Evolutionary conservation across 2,113 vertebrate genomes (phyloP).

Genomic region (Psittacus erithacus): DNA sequence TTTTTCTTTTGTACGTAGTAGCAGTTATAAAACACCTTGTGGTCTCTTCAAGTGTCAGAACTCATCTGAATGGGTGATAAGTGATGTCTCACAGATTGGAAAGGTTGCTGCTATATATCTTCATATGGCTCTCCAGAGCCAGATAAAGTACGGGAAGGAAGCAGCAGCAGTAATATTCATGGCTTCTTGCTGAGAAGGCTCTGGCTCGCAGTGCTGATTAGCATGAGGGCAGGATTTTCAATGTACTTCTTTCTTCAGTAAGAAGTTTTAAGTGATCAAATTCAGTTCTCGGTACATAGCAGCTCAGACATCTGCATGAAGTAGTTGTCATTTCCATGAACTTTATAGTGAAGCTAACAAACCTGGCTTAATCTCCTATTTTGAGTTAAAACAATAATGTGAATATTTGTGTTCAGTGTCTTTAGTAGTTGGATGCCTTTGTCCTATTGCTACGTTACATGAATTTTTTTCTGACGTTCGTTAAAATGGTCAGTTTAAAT

Average conservation of each 20-base stretch:
- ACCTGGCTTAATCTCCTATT: not conserved
- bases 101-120: slow-evolving; percentile 7
- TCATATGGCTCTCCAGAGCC: not conserved
- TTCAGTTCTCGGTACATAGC: not conserved
- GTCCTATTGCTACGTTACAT: not conserved
- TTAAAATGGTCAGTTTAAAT: not conserved
- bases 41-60: not conserved
- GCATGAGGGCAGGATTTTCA: not conserved
- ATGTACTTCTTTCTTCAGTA: not conserved
- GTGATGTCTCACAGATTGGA: not conserved
- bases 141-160: not conserved
- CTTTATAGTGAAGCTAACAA: not conserved
- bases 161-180: not conserved
- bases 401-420: not conserved
- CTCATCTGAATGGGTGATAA: not conserved
- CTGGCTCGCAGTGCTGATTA: not conserved
- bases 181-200: not conserved
- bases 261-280: not conserved
- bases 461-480: not conserved
- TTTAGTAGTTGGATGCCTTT: not conserved
- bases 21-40: not conserved
- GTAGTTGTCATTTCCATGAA: rapidly evolving
- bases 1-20: not conserved
- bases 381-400: not conserved
- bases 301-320: not conserved